phyloP scores from a whole-genome alignment of 2,888 invertebrate species.

The Noctua fimbriata region DNA sequence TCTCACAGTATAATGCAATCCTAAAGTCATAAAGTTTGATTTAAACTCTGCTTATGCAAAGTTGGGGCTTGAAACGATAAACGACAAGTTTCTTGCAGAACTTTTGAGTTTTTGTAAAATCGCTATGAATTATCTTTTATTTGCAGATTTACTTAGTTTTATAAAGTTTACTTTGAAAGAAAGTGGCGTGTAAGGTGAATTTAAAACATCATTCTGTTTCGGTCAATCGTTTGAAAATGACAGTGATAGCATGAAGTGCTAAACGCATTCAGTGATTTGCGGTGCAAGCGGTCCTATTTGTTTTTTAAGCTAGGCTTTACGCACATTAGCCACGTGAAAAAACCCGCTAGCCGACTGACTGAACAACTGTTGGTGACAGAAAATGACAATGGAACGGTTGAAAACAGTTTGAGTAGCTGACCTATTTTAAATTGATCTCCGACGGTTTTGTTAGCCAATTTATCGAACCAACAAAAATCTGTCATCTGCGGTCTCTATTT shows the following conservation, averaged over 20 bases:
- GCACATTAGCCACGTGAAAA: conserved; percentile 11
- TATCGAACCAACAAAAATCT: conserved; percentile 2
- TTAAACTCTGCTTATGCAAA: conserved; percentile 75
- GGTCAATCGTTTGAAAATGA: neutral
- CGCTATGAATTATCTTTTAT: conserved; percentile 24
- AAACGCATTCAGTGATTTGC: neutral
- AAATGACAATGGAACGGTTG: conserved; percentile 37
- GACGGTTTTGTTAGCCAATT: conserved; percentile 18
- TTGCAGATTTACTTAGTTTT: conserved; percentile 10
- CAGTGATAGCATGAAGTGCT: neutral
- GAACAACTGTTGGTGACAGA: conserved; percentile 26
- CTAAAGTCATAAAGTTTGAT: conserved; percentile 76
- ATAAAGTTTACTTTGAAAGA: neutral
- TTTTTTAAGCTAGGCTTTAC: neutral
- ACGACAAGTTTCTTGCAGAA: conserved; percentile 56
- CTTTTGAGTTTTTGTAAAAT: conserved; percentile 37
- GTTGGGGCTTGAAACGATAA: conserved; percentile 67
- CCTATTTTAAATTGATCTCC: conserved; percentile 26
- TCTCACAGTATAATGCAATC: conserved; percentile 78
- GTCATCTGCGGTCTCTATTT: neutral
- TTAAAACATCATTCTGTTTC: too few species aligned
- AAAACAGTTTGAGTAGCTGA: conserved; percentile 31
- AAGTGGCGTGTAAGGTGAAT: too few species aligned
- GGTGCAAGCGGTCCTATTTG: neutral
- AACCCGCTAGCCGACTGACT: neutral